Base-by-base conservation (phyloP, 2,113 vertebrate species). In the Prietella phreatophila region DNA sequence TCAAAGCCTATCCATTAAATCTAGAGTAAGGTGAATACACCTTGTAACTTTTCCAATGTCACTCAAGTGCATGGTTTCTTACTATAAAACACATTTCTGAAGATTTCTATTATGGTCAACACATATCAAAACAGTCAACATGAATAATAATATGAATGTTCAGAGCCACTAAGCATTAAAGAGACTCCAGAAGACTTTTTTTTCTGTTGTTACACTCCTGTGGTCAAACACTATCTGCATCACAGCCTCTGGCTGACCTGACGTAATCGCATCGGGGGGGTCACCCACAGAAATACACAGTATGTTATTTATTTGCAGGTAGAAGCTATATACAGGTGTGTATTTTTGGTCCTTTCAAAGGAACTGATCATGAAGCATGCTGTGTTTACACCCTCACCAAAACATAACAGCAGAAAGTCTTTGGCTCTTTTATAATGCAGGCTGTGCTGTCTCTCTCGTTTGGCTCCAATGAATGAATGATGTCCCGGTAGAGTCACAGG, bases 1-100 rank as follows among this genome's bases (percentile, higher is more conserved):
- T 14, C 30, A 11, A 76, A 42, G 84, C 69, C 55, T n/a, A 42
- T 76, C 53, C 36, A 60, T 76, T 85, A 85, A 39, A 73, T 71
- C 50, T 15, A 15, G 33, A 73, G 67, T 55, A 55, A 55, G 25
- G 65, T 20, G 25, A 47, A 27, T 61, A 60, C 84, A 85, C 27
- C 67, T 58, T 82, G 53, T 39, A 82, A 82, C 80, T 61, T 42
- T 27, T 82, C 56, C 56, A 82, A 22, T 39, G 33, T 82, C 80
- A 61, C 56, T 42, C 58, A 82, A 61, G 56, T 82, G 80, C 36
- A 42, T 4, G 22, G 58, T 82, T 82, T 61, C 56, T 82, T 60
- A 82, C 33, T 13, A 25, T 17, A 42, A 20, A 78, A 47, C 84
- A 86, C 3, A 36, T 50, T 78, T 86, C 25, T 86, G 73, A 78